Percentiles rank a stretch among this genome's conserved stretches.
These are phyloP conservation scores for Boloria selene DNA, from an alignment of 2,888 invertebrate species.

Conservation along the genomic window DNA sequence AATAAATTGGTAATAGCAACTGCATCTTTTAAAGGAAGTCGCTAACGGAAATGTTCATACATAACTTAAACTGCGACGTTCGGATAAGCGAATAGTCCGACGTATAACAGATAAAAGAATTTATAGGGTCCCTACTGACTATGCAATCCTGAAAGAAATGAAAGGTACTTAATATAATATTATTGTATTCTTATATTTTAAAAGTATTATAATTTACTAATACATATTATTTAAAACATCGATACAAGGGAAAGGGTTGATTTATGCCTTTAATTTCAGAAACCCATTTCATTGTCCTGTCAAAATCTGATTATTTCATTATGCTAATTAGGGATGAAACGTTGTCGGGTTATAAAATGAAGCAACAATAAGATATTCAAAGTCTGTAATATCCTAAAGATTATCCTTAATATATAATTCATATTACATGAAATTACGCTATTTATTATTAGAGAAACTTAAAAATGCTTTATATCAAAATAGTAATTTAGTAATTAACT, in stretches of 20 bases:
- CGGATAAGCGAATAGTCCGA: constrained; percentile 17
- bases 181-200: neutral
- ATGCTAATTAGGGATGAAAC: constrained; percentile 16
- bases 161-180: neutral
- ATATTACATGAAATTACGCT: too few relatives aligned
- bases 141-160: constrained; percentile 4
- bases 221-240: neutral
- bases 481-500: too few relatives aligned
- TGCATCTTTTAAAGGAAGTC: constrained; percentile 4
- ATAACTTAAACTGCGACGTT: constrained; percentile 8
- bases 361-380: constrained; percentile 1
- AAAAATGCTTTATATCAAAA: too few relatives aligned
- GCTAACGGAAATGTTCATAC: constrained; percentile 16
- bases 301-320: constrained; percentile 24
- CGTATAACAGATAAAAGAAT: constrained; percentile 15
- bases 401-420: too few relatives aligned
- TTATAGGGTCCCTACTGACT: constrained; percentile 2
- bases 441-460: too few relatives aligned
- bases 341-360: constrained; percentile 3
- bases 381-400: neutral
- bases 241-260: neutral
- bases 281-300: constrained; percentile 17
- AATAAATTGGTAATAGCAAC: neutral
- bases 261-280: constrained; percentile 22
- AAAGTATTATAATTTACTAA: neutral